Evolutionary conservation across 1,140 invertebrate genomes (phyloP).

Genomic region (Leptinotarsa undecemlineata): DNA sequence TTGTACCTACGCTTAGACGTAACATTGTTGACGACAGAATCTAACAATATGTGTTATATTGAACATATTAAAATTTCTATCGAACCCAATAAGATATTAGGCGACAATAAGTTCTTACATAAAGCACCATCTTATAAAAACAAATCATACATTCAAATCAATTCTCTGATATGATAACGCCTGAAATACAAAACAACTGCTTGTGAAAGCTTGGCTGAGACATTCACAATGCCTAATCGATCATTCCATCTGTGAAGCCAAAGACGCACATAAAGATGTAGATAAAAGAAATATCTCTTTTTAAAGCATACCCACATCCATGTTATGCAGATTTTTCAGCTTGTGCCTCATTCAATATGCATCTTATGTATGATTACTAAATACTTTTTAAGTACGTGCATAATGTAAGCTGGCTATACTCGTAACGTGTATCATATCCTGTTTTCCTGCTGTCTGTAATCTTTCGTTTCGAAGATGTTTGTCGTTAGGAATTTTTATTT

Average conservation of each 20-base stretch:
- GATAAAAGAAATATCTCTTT: slow-evolving; percentile 1
- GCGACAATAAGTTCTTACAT: too few relatives aligned
- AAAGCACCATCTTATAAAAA: not conserved
- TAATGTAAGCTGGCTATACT: not conserved
- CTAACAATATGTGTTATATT: too few relatives aligned
- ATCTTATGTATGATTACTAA: not conserved
- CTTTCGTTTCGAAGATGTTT: not conserved
- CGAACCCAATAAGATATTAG: too few relatives aligned
- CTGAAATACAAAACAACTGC: not conserved
- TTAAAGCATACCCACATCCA: slow-evolving; percentile 4
- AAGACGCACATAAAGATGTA: slow-evolving; percentile 5
- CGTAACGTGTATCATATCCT: not conserved
- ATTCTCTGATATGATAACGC: not conserved
- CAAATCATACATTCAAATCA: not conserved
- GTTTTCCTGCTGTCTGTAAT: not conserved
- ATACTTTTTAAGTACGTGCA: slow-evolving; percentile 1
- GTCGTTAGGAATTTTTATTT: slow-evolving; percentile 1
- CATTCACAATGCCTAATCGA: not conserved
- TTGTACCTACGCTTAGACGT: too few relatives aligned
- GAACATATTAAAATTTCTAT: too few relatives aligned
- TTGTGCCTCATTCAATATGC: slow-evolving; percentile 2
- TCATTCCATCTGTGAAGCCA: slow-evolving; percentile 6
- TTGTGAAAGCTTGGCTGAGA: not conserved
- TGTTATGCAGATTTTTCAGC: slow-evolving; percentile 5
- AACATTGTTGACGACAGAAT: too few relatives aligned